Conservation (phyloP, 2,113 vertebrate species). For the Galbula dea region DNA sequence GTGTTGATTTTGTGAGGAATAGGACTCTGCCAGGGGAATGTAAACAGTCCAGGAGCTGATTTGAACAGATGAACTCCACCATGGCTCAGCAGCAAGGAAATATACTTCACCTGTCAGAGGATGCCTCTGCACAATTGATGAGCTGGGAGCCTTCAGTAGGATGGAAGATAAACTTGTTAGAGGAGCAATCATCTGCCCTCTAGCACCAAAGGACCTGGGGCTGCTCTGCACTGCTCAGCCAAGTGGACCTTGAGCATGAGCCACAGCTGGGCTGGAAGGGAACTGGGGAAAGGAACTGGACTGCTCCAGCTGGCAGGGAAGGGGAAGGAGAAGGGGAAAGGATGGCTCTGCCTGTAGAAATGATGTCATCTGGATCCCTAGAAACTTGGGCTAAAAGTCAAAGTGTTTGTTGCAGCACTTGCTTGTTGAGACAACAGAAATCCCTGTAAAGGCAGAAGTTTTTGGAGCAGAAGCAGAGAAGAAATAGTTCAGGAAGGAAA, state of each 20-base stretch:
- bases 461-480: neutral
- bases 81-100: neutral
- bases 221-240: neutral
- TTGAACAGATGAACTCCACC: neutral
- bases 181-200: neutral
- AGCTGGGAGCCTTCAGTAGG: fast-evolving
- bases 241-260: neutral
- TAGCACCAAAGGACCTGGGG: neutral
- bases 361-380: neutral
- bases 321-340: neutral
- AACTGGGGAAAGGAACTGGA: neutral
- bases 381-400: neutral
- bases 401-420: neutral
- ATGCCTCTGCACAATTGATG: neutral
- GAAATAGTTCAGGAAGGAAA: neutral
- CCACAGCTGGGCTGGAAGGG: neutral
- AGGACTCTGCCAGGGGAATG: neutral
- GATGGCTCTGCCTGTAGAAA: neutral
- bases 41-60: neutral
- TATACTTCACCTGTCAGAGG: neutral
- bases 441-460: neutral
- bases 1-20: neutral
- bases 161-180: neutral
- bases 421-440: neutral
- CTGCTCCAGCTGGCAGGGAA: neutral